Base-by-base conservation (phyloP, 1,140 invertebrate genomes). In the Trissolcus basalis region DNA sequence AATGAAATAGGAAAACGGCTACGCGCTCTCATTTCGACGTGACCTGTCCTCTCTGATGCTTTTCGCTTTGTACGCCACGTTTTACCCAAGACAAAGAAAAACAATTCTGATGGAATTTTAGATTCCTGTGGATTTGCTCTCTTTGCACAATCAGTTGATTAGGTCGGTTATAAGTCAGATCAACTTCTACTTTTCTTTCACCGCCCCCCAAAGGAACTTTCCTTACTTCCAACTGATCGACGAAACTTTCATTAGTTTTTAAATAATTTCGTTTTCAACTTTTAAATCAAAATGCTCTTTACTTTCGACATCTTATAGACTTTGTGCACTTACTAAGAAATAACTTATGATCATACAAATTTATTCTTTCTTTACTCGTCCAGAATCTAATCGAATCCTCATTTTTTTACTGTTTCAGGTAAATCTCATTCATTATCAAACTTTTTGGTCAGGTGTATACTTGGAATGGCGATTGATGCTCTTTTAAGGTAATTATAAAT, bases 1-100 rank as follows among this genome's bases (percentile, higher is more conserved):
- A 69, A 73, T 65, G 70, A 70, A 77, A 78, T 79, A 77, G 79
- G 61, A 74, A 78, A 75, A 81, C 63, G 67, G 71, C 68, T 51
- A 27, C 16, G 45, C 43, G 16, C 39, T 61, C 63, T 45, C 36
- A 49, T 49, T 68, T 50, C 51, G 45, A 43, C 47, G 16, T 27
- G 39, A 51, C 35, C 53, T 41, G 47, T 72, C 59, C 56, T 59
- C 49, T 45, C 27, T 27, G 27, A 33, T 51, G 43, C 13, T 11
- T 15, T 33, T 65, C 47, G 63, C 65, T 75, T 70, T 67, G 69
- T 61, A 13, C 58, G 19, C n/a, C 27, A 14, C 51, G 19, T 39
- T 47, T 39, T 7, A 14, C 13, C 48, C 6, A 51, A 69, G 58
- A 61, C 68, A 72, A 72, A 64, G 59, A 45, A 33, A 61, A 56